Evolutionary conservation across 2,888 invertebrate species (phyloP).

Genomic region (Thyatira batis): DNA sequence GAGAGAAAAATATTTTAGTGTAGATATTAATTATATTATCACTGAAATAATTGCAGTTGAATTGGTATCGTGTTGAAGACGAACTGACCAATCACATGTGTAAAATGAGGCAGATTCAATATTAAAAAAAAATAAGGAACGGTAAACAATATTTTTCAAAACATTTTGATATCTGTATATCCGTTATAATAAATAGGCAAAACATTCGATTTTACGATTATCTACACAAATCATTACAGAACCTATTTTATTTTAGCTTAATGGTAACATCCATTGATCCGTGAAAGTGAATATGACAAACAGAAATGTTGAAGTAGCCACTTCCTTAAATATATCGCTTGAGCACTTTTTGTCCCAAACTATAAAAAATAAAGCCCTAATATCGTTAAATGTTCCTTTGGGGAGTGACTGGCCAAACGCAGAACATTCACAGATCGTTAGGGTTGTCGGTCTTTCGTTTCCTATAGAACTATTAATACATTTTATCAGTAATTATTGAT

Average conservation of each 20-base stretch:
- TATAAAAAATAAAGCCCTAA: constrained; percentile 82
- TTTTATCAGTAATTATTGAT: too few species aligned
- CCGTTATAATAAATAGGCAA: not conserved
- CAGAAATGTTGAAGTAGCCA: constrained; percentile 60
- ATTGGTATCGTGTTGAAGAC: too few species aligned
- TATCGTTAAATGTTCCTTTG: constrained; percentile 80
- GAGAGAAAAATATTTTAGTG: constrained; percentile 2
- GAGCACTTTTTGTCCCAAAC: constrained; percentile 76
- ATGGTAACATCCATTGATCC: constrained; percentile 16
- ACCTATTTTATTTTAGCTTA: constrained; percentile 2
- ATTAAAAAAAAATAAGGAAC: too few species aligned
- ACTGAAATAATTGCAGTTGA: not conserved
- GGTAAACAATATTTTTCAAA: too few species aligned
- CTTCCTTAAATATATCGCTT: constrained; percentile 68
- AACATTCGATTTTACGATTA: not conserved
- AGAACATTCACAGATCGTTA: constrained; percentile 54
- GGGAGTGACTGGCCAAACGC: constrained; percentile 78
- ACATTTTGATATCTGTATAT: too few species aligned
- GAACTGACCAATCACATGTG: too few species aligned
- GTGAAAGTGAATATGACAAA: constrained; percentile 56
- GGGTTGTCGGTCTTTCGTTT: constrained; percentile 44
- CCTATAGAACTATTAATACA: too few species aligned
- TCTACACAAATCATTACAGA: not conserved
- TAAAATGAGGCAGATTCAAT: too few species aligned
- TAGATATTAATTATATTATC: not conserved